Base-by-base conservation (phyloP, 2,888 invertebrate genomes). In the Hartigia nigra region DNA sequence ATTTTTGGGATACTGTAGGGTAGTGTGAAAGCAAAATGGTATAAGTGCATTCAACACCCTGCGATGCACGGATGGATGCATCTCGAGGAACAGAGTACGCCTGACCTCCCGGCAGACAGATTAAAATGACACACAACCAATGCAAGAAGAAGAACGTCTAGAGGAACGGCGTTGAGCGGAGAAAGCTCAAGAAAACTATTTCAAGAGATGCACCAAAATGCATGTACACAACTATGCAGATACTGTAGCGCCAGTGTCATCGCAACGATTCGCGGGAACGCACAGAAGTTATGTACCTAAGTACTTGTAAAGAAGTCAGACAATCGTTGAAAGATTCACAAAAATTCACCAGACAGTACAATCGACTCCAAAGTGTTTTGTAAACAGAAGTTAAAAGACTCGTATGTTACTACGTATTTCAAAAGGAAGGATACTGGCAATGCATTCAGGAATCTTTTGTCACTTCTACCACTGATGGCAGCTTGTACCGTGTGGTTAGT, bases 31-130 rank as follows among this genome's bases (percentile, higher is more conserved):
- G 78, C 70, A 76, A 81, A 36, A 69, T 39, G 77, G 70, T 37
- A 70, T 75, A 82, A 83, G 81, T 76, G 75, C 80, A 81, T 79
- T 78, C 81, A 81, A 82, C 83, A 83, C 79, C 81, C 80, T 31
- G 83, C 84, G 74, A 79, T 75, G 87, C 86, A 85, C 82, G 85
- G 85, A 86, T 85, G 86, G 87, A 84, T 86, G 86, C 84, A 82
- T 82, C 82, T 32, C 23, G 80, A 85, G 81, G 81, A 82, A 81
- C 81, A 83, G 81, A 84, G 86, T 87, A 90, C 90, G 90, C 89
- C 87, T 88, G 89, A 90, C 89, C 90, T 90, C 88, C 87, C 87
- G 86, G 88, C 89, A 89, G 90, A 90, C 89, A 87, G 88, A 91
- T 91, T 90, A 90, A 91, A 90, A 91, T 89, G 89, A 90, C 86